Conservation (phyloP, 2,797 vertebrate genomes). For the Gephyroberyx darwinii region DNA sequence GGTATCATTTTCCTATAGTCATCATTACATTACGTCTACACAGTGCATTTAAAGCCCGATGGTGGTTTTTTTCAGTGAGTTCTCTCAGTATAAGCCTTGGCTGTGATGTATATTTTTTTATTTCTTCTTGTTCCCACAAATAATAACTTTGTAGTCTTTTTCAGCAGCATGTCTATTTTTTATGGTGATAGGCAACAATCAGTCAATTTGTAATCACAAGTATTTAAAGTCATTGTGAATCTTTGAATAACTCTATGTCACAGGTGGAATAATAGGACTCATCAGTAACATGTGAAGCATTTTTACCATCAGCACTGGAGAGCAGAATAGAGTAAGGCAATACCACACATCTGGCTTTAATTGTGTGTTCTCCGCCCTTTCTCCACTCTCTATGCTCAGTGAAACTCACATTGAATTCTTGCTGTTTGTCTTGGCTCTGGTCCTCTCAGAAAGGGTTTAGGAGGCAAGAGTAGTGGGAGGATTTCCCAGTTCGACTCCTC, state of each 20-base stretch:
- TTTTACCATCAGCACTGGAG: slow-evolving; percentile 43
- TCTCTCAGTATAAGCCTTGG: background rate
- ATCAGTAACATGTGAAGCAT: slow-evolving; percentile 52
- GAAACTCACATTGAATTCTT: slow-evolving; percentile 58
- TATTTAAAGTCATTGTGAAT: background rate
- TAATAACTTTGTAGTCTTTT: background rate
- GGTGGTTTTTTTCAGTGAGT: background rate
- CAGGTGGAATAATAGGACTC: slow-evolving; percentile 44
- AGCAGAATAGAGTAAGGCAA: slow-evolving; percentile 53
- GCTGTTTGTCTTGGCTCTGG: slow-evolving; percentile 66
- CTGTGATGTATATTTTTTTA: background rate
- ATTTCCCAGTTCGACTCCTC: slow-evolving; percentile 44
- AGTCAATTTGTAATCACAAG: no score
- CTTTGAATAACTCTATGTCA: slow-evolving; percentile 1
- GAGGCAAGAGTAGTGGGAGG: slow-evolving; percentile 36
- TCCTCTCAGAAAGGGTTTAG: slow-evolving; percentile 34
- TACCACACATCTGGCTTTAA: slow-evolving; percentile 80
- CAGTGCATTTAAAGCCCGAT: background rate
- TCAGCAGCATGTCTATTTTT: background rate
- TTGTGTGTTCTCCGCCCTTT: slow-evolving; percentile 58
- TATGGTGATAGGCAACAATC: background rate
- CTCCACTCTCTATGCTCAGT: slow-evolving; percentile 28
- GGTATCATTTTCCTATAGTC: no score
- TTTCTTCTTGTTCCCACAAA: background rate
- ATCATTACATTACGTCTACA: no score